Percentiles rank a stretch among this genome's conserved stretches.
These are phyloP conservation scores for Aselliscus stoliczkanus DNA, from an alignment of 2,797 vertebrate genomes.

Conservation along the genomic window DNA sequence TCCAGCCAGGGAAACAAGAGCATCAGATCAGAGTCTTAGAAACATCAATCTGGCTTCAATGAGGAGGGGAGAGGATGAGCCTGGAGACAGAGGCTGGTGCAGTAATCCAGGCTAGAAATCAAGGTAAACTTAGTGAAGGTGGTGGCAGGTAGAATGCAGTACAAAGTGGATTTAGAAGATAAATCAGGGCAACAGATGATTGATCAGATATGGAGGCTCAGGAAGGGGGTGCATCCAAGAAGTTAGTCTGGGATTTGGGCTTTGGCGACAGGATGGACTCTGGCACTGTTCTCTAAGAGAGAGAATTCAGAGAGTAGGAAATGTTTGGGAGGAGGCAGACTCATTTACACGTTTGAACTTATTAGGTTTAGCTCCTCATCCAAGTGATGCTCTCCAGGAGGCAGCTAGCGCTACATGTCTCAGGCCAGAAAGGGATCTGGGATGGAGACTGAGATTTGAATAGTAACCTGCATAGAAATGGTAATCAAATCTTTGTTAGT, in stretches of 20 bases:
- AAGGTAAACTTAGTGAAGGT: neutral
- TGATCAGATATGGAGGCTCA: neutral
- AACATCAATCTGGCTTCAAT: neutral
- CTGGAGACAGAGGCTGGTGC: neutral
- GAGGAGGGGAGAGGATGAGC: neutral
- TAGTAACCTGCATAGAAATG: neutral
- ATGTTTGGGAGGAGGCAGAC: neutral
- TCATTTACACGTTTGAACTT: neutral
- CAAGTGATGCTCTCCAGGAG: neutral
- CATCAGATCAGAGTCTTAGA: neutral
- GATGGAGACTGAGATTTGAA: neutral
- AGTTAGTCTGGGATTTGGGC: neutral
- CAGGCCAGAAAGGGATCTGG: neutral
- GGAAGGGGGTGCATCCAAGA: neutral
- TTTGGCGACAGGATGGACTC: neutral
- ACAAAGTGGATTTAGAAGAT: neutral
- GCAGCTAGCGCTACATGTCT: neutral
- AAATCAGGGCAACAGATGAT: neutral
- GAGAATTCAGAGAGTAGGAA: neutral
- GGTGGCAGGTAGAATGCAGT: neutral
- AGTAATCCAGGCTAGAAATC: neutral
- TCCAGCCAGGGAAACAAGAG: neutral
- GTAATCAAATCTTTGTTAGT: neutral
- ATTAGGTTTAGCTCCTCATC: neutral
- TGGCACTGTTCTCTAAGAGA: neutral